Evolutionary conservation across 2,888 invertebrate species (phyloP), one percentile per base, ranked within the genome.

Genomic region (Heliconius erato): DNA sequence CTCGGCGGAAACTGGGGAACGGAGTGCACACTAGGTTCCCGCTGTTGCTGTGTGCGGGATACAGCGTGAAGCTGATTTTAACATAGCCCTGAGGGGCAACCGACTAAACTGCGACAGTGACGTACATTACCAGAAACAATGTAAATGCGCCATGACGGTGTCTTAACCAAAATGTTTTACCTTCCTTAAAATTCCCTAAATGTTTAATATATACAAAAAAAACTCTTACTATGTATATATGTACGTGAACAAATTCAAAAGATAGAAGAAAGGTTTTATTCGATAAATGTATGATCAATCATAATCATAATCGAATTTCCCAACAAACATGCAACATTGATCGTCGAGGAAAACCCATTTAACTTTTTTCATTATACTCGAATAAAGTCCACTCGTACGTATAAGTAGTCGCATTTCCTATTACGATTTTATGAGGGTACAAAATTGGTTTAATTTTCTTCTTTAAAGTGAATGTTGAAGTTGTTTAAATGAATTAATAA

Each of bases 301-400:
- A 76, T 76, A 76, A 63, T 76, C 59, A 76, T 35, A 63, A 35
- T 63, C 63, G 63, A 63, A 63, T 74, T 59, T 35, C n/a, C 35
- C 23, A 7, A 16, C 49, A 72, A 72, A 72, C 72, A 72, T 35
- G 74, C 74, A 81, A 81, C 71, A 63, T 77, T 69, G 65, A 71
- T 81, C 28, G 63, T 40, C n/a, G 16, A 12, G 28, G 77, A 44
- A 28, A 77, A 68, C 69, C 81, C 63, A 76, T 77, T 81, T 77
- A 77, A 81, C 69, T 77, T 81, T 80, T 81, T 77, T 77, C 77
- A 81, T 81, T 81, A 81, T 65, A 76, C 59, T 77, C 69, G 69
- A 78, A 78, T 78, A 78, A 78, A 76, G n/a, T n/a, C 77, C 44
- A 65, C 71, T 71, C 63, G 77, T 40, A 69, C 77, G 49, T 78